Evolutionary conservation across 2,888 invertebrate genomes (phyloP).

Genomic region (Bombylius discolor): DNA sequence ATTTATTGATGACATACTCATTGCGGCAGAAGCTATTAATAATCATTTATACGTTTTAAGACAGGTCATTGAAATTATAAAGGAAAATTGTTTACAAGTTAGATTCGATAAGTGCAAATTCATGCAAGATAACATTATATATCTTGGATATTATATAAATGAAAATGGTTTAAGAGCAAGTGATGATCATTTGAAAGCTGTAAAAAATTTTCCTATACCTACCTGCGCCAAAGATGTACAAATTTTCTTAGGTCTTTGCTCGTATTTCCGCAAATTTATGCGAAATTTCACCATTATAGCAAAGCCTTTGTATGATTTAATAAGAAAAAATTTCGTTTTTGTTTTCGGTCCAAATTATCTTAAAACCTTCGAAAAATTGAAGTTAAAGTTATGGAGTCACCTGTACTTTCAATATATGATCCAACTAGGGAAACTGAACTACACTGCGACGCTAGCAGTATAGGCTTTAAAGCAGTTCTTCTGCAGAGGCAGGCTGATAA

Average conservation of each 20-base stretch:
- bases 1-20: constrained; percentile 17
- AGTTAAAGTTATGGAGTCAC: too few relatives aligned
- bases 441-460: too few relatives aligned
- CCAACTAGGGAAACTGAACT: too few relatives aligned
- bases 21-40: constrained; percentile 7
- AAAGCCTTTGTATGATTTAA: background rate
- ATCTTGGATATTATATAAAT: background rate
- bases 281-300: constrained; percentile 15
- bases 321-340: too few relatives aligned
- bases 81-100: constrained; percentile 7
- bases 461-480: too few relatives aligned
- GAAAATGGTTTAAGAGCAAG: constrained; percentile 5
- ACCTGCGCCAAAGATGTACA: constrained; percentile 14
- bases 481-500: too few relatives aligned
- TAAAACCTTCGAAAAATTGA: too few relatives aligned
- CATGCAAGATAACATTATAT: constrained; percentile 8
- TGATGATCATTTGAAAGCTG: constrained; percentile 4
- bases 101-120: constrained; percentile 13
- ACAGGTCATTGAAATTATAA: constrained; percentile 7
- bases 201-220: constrained; percentile 12
- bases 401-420: too few relatives aligned
- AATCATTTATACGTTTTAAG: constrained; percentile 8
- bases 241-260: constrained; percentile 3
- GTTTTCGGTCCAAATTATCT: constrained; percentile 10
- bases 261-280: constrained; percentile 17